A percentile compares a stretch with the other conserved stretches of the same genome.
Evolutionary conservation across 2,113 vertebrate species (phyloP).

Genomic region (Sylvilagus bachmani): DNA sequence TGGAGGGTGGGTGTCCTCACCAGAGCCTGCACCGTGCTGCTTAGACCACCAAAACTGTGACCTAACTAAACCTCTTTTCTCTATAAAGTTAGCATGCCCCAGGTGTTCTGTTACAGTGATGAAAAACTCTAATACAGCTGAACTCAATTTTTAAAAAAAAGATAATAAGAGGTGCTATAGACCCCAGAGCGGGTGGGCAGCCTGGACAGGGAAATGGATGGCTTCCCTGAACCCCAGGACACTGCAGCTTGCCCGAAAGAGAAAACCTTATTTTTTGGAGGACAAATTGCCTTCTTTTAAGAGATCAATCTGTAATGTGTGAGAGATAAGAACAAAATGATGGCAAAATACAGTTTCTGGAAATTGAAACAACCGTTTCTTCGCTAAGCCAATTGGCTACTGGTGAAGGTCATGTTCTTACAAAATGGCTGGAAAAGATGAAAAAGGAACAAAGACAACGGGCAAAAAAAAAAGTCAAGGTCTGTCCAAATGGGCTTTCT

Average conservation of each 20-base stretch:
- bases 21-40: too few relatives aligned
- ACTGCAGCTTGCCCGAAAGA: not conserved
- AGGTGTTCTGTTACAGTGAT: too few relatives aligned
- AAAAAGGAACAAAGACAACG: not conserved
- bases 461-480: too few relatives aligned
- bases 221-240: not conserved
- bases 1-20: too few relatives aligned
- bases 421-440: not conserved
- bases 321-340: slow-evolving; percentile 42
- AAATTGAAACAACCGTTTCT: slow-evolving; percentile 7
- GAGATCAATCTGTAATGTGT: not conserved
- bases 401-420: slow-evolving; percentile 25
- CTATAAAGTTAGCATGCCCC: too few relatives aligned
- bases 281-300: slow-evolving; percentile 16
- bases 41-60: too few relatives aligned
- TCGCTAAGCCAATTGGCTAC: not conserved
- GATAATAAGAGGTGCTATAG: not conserved
- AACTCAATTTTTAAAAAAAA: not conserved
- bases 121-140: too few relatives aligned
- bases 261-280: not conserved
- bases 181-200: not conserved
- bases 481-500: slow-evolving; percentile 29
- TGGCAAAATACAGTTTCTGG: slow-evolving; percentile 48
- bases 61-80: too few relatives aligned
- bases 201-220: not conserved